Percentiles rank a stretch among this genome's conserved stretches.
Evolutionary conservation across 2,797 vertebrate species (phyloP).

Genomic region (Sus cebifrons): DNA sequence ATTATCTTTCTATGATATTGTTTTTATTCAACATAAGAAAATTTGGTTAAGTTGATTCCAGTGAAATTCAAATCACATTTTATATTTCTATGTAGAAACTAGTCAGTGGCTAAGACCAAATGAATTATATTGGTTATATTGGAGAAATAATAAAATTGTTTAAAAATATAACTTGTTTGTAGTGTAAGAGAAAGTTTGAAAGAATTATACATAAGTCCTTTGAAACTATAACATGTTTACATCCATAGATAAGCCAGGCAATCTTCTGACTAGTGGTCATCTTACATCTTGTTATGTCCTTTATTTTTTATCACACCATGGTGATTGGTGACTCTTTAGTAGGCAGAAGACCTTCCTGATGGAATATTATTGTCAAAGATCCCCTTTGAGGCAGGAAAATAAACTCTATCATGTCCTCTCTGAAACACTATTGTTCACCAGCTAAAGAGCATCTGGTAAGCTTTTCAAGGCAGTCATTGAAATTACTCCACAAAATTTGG

Average conservation of each 20-base stretch:
- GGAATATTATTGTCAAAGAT: neutral
- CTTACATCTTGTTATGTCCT: neutral
- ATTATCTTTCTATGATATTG: neutral
- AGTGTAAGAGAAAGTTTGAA: neutral
- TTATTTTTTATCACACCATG: neutral
- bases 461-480: neutral
- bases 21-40: neutral
- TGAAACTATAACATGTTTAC: neutral
- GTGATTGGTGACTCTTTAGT: neutral
- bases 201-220: neutral
- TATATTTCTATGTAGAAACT: slow-evolving; percentile 7
- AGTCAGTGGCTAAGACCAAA: neutral
- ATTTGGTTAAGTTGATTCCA: neutral
- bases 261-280: neutral
- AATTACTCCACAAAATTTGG: neutral
- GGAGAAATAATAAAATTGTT: neutral
- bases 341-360: neutral
- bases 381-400: neutral
- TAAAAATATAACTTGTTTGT: slow-evolving; percentile 3
- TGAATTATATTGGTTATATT: neutral
- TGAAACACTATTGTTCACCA: neutral
- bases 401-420: neutral
- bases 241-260: neutral
- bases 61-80: slow-evolving; percentile 37
- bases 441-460: neutral